These are phyloP conservation scores for Drosophila micromelanica DNA, from an alignment of 1,140 invertebrate species.

Conservation along the genomic window DNA sequence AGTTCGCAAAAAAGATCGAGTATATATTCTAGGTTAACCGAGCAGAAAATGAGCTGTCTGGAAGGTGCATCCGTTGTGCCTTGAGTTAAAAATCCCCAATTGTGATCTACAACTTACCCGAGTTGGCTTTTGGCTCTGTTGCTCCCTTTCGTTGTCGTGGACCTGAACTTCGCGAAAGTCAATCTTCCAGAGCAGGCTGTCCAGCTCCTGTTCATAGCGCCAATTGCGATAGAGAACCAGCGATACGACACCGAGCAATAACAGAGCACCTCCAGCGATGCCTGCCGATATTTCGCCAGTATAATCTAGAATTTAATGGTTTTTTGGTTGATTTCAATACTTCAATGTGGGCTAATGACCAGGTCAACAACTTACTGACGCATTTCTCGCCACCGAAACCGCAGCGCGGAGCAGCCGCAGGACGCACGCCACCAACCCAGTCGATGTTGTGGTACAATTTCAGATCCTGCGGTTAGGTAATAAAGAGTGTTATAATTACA, in stretches of 20 bases:
- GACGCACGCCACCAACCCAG: slow-evolving; percentile 91
- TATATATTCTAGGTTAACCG: no score
- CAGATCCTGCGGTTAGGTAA: slow-evolving; percentile 86
- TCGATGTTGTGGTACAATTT: slow-evolving; percentile 88
- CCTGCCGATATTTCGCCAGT: slow-evolving; percentile 92
- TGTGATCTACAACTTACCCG: slow-evolving; percentile 79
- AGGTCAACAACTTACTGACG: slow-evolving; percentile 87
- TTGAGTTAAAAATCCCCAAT: background rate
- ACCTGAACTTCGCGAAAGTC: slow-evolving; percentile 95
- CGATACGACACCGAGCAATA: slow-evolving; percentile 89
- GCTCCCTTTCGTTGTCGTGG: slow-evolving; percentile 85
- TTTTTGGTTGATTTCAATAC: background rate
- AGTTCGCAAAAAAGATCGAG: no score
- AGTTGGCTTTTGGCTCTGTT: slow-evolving; percentile 82
- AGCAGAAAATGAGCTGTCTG: background rate
- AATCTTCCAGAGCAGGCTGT: slow-evolving; percentile 97
- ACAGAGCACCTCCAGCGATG: slow-evolving; percentile 90
- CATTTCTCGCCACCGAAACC: slow-evolving; percentile 97
- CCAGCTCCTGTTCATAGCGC: slow-evolving; percentile 97
- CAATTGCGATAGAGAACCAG: slow-evolving; percentile 94
- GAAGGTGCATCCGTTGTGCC: background rate
- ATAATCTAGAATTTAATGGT: slow-evolving; percentile 86
- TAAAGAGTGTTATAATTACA: slow-evolving; percentile 6
- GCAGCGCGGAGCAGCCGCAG: slow-evolving; percentile 96
- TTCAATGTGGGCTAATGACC: background rate